Evolutionary conservation across 2,113 vertebrate genomes (phyloP).

Genomic region (Oreochromis aureus): DNA sequence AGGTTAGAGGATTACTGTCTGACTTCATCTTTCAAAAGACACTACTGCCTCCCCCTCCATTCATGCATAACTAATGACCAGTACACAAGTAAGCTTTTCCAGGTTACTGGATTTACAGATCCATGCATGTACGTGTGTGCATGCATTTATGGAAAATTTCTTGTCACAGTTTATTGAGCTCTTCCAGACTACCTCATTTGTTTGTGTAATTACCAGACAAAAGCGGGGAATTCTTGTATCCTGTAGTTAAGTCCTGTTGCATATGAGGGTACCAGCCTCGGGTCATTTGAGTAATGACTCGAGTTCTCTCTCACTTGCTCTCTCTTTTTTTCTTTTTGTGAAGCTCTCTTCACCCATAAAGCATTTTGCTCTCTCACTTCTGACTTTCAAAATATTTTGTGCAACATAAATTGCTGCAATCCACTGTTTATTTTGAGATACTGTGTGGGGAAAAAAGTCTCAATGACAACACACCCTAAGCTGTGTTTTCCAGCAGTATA

Average conservation of each 20-base stretch:
- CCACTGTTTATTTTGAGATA: background rate
- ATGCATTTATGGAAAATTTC: fast-evolving
- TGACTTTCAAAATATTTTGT: background rate
- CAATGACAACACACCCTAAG: background rate
- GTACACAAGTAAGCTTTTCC: background rate
- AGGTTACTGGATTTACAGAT: constrained; percentile 12
- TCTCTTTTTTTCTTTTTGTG: background rate
- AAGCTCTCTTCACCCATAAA: background rate
- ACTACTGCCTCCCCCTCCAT: background rate
- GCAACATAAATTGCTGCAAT: background rate
- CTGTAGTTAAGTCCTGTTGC: background rate
- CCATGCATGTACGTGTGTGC: fast-evolving
- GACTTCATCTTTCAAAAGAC: constrained; percentile 30
- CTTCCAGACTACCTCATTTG: background rate
- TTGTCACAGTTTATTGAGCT: background rate
- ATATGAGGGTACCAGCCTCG: background rate
- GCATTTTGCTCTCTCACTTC: background rate
- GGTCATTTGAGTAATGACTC: background rate
- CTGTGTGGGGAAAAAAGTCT: background rate
- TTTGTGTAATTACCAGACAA: background rate
- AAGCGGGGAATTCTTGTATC: background rate
- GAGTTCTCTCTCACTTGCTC: background rate
- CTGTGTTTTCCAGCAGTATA: background rate
- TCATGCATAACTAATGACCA: background rate
- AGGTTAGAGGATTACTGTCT: constrained; percentile 44